These are phyloP conservation scores for Planococcus citri DNA, from an alignment of 1,140 invertebrate genomes.

Conservation along the genomic window DNA sequence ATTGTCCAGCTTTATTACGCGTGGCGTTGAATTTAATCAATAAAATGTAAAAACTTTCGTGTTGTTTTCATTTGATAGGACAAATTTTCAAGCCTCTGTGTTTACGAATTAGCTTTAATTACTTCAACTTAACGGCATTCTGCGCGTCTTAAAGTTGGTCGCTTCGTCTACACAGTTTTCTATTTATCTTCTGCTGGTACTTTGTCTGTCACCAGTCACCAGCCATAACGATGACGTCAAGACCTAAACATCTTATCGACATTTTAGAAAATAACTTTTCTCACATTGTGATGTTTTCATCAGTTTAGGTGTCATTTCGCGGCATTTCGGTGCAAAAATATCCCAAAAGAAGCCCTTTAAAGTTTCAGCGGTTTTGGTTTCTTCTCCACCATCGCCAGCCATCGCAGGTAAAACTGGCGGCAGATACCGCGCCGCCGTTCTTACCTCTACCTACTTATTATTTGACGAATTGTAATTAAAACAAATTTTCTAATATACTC, in stretches of 20 bases:
- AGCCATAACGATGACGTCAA: conserved; percentile 1
- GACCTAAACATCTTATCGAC: not conserved
- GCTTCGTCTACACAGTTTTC: not conserved
- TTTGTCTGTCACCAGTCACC: not conserved
- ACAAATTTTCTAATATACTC: too few species aligned
- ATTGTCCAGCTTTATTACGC: not conserved
- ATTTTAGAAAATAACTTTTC: not conserved
- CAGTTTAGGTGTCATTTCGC: not conserved
- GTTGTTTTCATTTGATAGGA: not conserved
- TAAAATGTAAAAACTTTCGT: not conserved
- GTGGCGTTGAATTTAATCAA: not conserved
- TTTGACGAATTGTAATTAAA: too few species aligned
- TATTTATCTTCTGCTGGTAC: not conserved
- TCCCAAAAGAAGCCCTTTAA: not conserved
- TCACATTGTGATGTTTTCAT: not conserved
- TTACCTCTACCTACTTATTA: too few species aligned
- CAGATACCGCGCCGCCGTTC: too few species aligned
- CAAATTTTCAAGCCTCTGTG: not conserved
- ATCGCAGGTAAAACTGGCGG: too few species aligned
- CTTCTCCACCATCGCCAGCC: too few species aligned
- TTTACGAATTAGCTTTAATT: not conserved
- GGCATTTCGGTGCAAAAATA: not conserved
- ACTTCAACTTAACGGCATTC: not conserved
- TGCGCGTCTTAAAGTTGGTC: not conserved
- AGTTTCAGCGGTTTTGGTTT: too few species aligned